Conservation (phyloP, 2,113 vertebrate species). For the Gallinago media region DNA sequence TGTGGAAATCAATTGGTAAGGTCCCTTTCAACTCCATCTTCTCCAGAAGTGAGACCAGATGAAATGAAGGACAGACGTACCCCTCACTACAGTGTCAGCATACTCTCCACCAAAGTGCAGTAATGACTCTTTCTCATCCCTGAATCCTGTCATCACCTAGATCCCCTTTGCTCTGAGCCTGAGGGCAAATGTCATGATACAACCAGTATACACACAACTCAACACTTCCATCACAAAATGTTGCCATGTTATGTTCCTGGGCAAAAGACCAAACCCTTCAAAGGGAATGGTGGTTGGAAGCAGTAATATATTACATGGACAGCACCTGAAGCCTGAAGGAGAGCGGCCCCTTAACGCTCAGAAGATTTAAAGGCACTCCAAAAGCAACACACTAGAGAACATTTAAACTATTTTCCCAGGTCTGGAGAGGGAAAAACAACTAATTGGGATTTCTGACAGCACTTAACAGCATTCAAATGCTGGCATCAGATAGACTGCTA, state of each 20-base stretch:
- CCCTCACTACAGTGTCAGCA: neutral
- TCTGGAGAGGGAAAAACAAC: neutral
- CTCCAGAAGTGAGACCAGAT: neutral
- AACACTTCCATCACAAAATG: neutral
- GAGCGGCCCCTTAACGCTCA: neutral
- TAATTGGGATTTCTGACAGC: neutral
- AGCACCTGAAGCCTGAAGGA: neutral
- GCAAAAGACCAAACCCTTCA: neutral
- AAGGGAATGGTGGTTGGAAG: neutral
- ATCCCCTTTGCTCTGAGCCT: neutral
- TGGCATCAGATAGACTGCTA: neutral
- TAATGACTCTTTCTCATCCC: neutral
- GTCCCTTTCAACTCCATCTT: neutral
- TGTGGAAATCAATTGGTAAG: neutral
- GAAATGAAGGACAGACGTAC: neutral
- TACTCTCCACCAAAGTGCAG: neutral
- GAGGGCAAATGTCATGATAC: neutral
- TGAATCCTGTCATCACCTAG: neutral
- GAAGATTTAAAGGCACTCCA: neutral
- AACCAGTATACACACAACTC: too few species aligned
- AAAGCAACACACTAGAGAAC: neutral
- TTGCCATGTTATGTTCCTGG: neutral
- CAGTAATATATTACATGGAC: neutral
- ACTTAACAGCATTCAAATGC: neutral
- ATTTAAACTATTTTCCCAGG: neutral